Evolutionary conservation across 1,140 invertebrate species (phyloP), one percentile per base, ranked within the genome.

Genomic region (Diprion similis): DNA sequence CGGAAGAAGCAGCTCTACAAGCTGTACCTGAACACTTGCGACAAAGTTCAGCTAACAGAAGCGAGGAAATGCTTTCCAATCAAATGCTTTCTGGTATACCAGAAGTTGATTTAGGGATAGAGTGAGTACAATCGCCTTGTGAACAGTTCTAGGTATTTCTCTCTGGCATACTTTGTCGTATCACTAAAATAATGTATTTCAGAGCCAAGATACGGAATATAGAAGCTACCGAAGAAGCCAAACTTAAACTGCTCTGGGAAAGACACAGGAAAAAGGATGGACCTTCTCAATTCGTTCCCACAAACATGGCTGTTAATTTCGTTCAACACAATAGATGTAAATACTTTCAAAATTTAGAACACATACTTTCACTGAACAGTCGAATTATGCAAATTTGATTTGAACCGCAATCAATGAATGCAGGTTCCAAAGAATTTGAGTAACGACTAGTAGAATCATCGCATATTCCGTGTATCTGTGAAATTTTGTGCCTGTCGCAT

Each of bases 61-160:
- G 95, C 17, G 98, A 99, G 88, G 99, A 99, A 89, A 99, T 99
- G 96, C 92, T 99, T 77, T 99, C 98, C 8, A 99, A 99, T 91
- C 98, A 99, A 91, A 99, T 99, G 98, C 89, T 99, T 3, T 98
- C 96, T 84, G 99, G 99, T 71, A 99, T 99, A 77, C 99, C 99
- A n/a, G 99, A 99, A 91, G 96, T 99, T 1, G 98, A 99, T 90
- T 90, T 99, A 65, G 99, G 99, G 51, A 98, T 99, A 79, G 97
- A 99, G 93, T 95, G 89, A 89, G 90, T 88, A 69, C 72, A 47
- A 67, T 67, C 46, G 24, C 24, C 24, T 37, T 37, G 24, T 37
- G 24, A 37, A 37, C 24, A 37, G 24, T 37, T 37, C 2, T 6
- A 37, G 6, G 24, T 37, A 37, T 37, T 37, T 37, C 24, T 37